Evolutionary conservation across 1,140 invertebrate genomes (phyloP), one percentile per base, ranked within the genome.

Genomic region (Nephila pilipes): DNA sequence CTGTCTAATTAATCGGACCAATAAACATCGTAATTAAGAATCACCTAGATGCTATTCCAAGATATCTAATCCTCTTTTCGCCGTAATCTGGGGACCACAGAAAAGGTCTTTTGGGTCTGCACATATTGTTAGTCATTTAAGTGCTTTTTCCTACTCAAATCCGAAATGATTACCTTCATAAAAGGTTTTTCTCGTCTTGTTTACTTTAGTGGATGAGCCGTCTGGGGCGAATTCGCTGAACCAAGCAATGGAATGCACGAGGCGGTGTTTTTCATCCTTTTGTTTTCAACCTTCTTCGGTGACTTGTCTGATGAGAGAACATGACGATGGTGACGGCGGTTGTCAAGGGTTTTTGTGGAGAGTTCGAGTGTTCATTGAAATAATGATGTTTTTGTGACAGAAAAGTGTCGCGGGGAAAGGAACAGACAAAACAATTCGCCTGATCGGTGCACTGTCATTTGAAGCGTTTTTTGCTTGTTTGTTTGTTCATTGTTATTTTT

Each of bases 111-210:
- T n/a, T 25, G 63, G 25, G 22, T 14, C 8, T 29, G 3, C 12
- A n/a, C 14, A 12, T 65, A 25, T 65, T 29, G 63, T 65, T 65
- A 65, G 63, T n/a, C n/a, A n/a, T 65, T 25, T 65, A 65, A 65
- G 10, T 29, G 22, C n/a, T 25, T n/a, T 25, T 65, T 65, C 12
- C n/a, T 65, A 14, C 63, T 25, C 63, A 65, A 29, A 65, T 65
- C 63, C 63, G 63, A n/a, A 65, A 65, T 65, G 22, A 65, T 65
- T 65, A 65, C 63, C 25, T 65, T 25, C 63, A 65, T 65, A 65
- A 65, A 65, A 65, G 63, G 63, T 65, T 46, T 46, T 46, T 25
- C 63, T n/a, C 6, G 14, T 65, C 63, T 65, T 65, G n/a, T 65
- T 65, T 65, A 25, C 25, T 10, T 25, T 65, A 10, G 10, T n/a